These are phyloP conservation scores for Cyanoramphus novaezelandiae DNA, from an alignment of 2,113 vertebrate genomes.

Conservation along the genomic window DNA sequence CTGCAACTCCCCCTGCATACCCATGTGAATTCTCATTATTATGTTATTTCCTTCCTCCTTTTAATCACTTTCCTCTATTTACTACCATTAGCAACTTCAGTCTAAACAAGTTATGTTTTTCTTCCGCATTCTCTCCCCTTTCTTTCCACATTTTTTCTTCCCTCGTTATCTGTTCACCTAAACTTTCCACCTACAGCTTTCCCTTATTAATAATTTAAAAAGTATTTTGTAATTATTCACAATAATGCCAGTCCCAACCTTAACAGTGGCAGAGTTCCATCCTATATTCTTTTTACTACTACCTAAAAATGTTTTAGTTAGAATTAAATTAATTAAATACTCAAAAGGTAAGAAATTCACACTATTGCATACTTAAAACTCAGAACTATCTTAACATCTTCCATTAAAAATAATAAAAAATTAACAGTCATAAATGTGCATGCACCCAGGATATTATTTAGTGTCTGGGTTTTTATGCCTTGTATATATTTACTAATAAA, in stretches of 20 bases:
- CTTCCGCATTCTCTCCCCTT: neutral
- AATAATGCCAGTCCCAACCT: neutral
- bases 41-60: neutral
- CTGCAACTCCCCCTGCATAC: neutral
- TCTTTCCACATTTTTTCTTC: neutral
- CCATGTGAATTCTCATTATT: neutral
- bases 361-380: neutral
- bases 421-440: neutral
- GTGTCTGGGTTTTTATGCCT: neutral
- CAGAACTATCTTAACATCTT: neutral
- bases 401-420: neutral
- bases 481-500: no score
- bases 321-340: neutral
- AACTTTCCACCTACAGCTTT: neutral
- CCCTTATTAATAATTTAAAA: neutral
- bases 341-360: neutral
- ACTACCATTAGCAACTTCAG: neutral
- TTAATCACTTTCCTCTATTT: neutral
- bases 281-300: neutral
- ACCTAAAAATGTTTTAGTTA: neutral
- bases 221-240: neutral
- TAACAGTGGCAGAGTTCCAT: neutral
- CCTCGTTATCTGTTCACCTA: neutral
- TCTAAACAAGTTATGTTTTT: neutral
- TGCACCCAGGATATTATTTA: neutral